Percentiles rank a stretch among this genome's conserved stretches.
phyloP scores from a whole-genome alignment of 1,140 invertebrate species.

The Heliconius melpomene region DNA sequence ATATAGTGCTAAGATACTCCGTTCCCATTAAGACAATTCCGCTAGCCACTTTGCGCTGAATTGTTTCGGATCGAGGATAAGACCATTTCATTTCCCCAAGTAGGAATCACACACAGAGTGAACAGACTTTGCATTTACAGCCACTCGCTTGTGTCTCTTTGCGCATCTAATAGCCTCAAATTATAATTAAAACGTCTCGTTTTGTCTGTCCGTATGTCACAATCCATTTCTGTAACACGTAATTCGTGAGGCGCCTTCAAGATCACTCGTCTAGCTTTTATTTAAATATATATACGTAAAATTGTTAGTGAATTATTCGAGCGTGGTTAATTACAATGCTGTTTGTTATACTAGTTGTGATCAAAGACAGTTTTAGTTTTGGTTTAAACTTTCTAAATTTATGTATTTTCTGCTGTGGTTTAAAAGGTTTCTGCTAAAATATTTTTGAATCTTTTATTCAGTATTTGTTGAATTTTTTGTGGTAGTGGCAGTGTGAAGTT shows the following conservation, averaged over 20 bases:
- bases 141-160: too few relatives aligned
- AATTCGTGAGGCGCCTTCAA: conserved; percentile 30
- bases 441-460: not conserved
- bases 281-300: conserved; percentile 20
- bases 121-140: too few relatives aligned
- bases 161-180: too few relatives aligned
- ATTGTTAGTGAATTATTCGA: not conserved
- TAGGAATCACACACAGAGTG: too few relatives aligned
- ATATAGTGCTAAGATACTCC: too few relatives aligned
- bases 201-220: conserved; percentile 17
- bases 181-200: not conserved
- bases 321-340: not conserved
- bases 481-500: not conserved
- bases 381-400: not conserved
- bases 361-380: not conserved
- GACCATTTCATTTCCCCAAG: too few relatives aligned
- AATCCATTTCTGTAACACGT: conserved; percentile 21
- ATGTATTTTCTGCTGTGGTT: not conserved
- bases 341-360: conserved; percentile 5
- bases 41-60: too few relatives aligned
- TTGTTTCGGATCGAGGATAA: too few relatives aligned
- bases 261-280: conserved; percentile 26
- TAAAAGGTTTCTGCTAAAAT: not conserved
- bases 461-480: not conserved
- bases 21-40: too few relatives aligned